These are phyloP conservation scores for Lacerta agilis DNA, from an alignment of 2,797 vertebrate species.

Conservation along the genomic window DNA sequence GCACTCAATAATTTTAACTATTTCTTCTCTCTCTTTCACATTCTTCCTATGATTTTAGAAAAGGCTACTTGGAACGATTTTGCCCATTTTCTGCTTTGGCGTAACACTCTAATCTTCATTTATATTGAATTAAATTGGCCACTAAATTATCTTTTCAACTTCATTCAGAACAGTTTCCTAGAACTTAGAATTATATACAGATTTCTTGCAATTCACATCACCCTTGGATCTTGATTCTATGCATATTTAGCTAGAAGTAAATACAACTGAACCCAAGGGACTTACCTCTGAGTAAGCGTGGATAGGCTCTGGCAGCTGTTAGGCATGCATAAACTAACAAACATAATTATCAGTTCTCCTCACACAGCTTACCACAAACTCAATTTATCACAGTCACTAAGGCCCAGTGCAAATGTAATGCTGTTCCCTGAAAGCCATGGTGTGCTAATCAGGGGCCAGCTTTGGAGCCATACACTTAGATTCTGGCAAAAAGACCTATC, in stretches of 20 bases:
- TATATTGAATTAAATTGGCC: constrained; percentile 8
- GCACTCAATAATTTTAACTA: constrained; percentile 11
- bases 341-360: not conserved
- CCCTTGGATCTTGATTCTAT: not conserved
- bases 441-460: not conserved
- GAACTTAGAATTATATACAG: not conserved
- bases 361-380: not conserved
- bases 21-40: not conserved
- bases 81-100: not conserved
- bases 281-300: not conserved
- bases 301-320: not conserved
- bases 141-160: not conserved
- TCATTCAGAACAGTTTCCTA: not conserved
- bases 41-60: not conserved
- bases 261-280: not conserved
- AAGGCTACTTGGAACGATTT: not conserved
- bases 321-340: not conserved
- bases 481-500: not conserved
- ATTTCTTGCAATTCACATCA: not conserved
- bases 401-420: not conserved
- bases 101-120: not conserved
- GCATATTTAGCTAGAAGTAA: not conserved
- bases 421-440: not conserved
- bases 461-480: not conserved
- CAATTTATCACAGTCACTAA: not conserved